Percentiles rank a stretch among this genome's conserved stretches.
Evolutionary conservation across 2,113 vertebrate genomes (phyloP).

Genomic region (Rhabdomys dilectus): DNA sequence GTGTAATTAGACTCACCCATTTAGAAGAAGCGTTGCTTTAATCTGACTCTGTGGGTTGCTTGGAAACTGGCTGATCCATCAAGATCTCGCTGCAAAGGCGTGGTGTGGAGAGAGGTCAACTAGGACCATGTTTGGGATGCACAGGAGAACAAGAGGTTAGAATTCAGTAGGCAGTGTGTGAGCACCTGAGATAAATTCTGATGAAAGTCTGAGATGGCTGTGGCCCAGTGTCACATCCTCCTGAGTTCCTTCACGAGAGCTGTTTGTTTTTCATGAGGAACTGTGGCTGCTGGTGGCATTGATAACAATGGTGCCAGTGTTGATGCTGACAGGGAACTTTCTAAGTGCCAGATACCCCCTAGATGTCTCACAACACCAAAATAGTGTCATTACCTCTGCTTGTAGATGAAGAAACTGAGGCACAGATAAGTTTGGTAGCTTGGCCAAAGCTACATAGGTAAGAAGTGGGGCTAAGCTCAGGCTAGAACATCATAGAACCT

Average conservation of each 20-base stretch:
- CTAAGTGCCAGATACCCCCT: fast-evolving
- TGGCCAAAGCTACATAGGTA: constrained; percentile 1
- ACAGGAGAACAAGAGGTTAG: background rate
- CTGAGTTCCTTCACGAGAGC: background rate
- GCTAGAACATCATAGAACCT: background rate
- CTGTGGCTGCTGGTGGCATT: background rate
- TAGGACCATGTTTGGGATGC: background rate
- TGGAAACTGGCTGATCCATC: no score
- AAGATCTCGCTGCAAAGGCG: background rate
- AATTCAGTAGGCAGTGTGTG: background rate
- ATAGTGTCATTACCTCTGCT: background rate
- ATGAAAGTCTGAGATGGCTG: background rate
- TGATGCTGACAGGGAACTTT: fast-evolving
- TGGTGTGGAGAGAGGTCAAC: background rate
- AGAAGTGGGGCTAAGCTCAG: background rate
- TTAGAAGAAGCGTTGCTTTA: background rate
- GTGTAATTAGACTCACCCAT: background rate
- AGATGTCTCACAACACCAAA: background rate
- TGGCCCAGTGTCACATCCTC: background rate
- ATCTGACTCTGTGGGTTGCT: background rate
- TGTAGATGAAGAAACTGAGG: background rate
- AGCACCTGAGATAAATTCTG: background rate
- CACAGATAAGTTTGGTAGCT: background rate
- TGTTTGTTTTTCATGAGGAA: background rate
- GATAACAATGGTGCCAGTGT: fast-evolving